Evolutionary conservation across 1,140 invertebrate species (phyloP), one percentile per base, ranked within the genome.

Genomic region (Pollicipes pollicipes): DNA sequence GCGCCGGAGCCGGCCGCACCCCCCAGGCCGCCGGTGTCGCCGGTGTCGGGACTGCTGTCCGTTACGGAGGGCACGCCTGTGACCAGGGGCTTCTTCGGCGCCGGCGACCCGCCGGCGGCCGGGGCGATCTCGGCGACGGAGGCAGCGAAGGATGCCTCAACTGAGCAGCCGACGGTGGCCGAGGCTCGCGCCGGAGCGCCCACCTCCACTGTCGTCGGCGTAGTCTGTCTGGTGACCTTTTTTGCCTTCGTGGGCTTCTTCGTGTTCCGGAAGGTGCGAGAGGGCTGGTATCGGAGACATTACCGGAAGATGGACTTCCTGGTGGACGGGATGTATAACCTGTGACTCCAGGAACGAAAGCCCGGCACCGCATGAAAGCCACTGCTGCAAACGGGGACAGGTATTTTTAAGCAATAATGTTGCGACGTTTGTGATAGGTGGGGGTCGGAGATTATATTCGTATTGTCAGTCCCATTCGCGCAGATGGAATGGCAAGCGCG

Each of bases 301-400:
- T 90, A 90, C 75, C 83, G 86, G 73, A 81, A 87, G 76, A 89
- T 90, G 88, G 87, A 90, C 79, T 89, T 88, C 78, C 80, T 90
- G 16, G 85, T 89, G 72, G 87, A 90, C 78, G 88, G 88, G 73
- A 88, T 90, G 85, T 90, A 90, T 75, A 88, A 90, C 81, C 87
- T 88, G 75, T 88, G 73, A 75, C 70, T 72, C 29, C 4, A 67
- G n/a, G n/a, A n/a, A n/a, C n/a, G n/a, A n/a, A n/a, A n/a, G n/a
- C n/a, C n/a, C n/a, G n/a, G n/a, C n/a, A n/a, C n/a, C n/a, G n/a
- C n/a, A n/a, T n/a, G n/a, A n/a, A n/a, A n/a, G n/a, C n/a, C n/a
- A n/a, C n/a, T n/a, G n/a, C n/a, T n/a, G n/a, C n/a, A n/a, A n/a
- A n/a, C n/a, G n/a, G n/a, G n/a, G n/a, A n/a, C n/a, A n/a, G n/a